These are phyloP conservation scores for Catalaphyllia jardinei DNA, from an alignment of 64 coral and sea anemone genomes.

Conservation along the genomic window DNA sequence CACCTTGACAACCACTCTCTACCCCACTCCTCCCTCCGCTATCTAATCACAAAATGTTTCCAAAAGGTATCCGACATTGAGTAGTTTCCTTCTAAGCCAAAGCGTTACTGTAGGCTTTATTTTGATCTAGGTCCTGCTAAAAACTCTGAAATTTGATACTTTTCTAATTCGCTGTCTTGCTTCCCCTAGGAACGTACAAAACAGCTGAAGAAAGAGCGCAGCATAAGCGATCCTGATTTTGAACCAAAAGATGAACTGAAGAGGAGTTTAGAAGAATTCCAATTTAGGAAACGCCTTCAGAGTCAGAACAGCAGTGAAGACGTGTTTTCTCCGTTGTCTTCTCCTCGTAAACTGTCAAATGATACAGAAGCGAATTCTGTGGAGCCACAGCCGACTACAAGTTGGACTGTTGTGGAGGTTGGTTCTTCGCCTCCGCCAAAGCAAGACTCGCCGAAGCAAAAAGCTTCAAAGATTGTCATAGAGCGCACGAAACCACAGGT, in stretches of 20 bases:
- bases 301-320: background rate
- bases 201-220: conserved; percentile 13
- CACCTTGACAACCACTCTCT: no score
- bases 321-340: background rate
- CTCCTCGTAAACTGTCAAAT: background rate
- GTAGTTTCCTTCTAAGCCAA: no score
- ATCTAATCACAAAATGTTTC: no score
- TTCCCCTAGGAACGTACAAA: conserved; percentile 48
- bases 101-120: no score
- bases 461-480: background rate
- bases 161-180: background rate
- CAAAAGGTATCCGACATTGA: no score
- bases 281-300: conserved; percentile 5
- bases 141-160: no score
- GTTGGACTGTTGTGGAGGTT: conserved; percentile 37
- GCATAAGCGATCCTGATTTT: conserved; percentile 31
- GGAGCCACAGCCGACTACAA: conserved; percentile 16
- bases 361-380: background rate
- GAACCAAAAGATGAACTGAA: conserved; percentile 52
- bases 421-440: background rate
- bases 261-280: conserved; percentile 1
- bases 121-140: no score
- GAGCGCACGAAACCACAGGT: background rate
- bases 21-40: no score
- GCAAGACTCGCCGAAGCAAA: background rate